These are phyloP conservation scores for Formicarius rufipectus DNA, from an alignment of 2,113 vertebrate species.

Conservation along the genomic window DNA sequence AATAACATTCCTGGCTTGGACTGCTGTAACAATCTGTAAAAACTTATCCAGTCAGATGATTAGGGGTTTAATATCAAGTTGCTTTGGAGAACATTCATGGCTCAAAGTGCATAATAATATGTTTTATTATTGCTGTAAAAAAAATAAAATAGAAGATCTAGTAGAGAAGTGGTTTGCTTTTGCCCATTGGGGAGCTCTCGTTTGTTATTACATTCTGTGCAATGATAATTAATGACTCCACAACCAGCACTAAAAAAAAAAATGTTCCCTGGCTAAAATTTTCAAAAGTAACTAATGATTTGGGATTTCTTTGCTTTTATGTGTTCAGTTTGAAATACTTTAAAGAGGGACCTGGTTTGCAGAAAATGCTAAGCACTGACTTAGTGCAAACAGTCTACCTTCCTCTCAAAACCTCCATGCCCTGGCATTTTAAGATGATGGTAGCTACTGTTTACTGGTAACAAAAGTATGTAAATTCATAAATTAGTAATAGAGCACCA, in stretches of 20 bases:
- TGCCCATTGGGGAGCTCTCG: slow-evolving; percentile 5
- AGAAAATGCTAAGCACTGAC: neutral
- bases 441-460: neutral
- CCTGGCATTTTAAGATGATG: neutral
- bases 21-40: slow-evolving; percentile 23
- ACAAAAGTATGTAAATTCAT: neutral
- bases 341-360: neutral
- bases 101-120: slow-evolving; percentile 7
- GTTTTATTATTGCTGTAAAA: slow-evolving; percentile 11
- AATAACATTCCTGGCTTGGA: slow-evolving; percentile 33
- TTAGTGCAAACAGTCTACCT: neutral
- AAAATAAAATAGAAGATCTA: neutral
- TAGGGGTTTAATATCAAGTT: slow-evolving; percentile 48
- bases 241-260: neutral
- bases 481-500: neutral
- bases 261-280: slow-evolving; percentile 25
- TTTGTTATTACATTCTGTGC: slow-evolving; percentile 26
- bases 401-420: neutral
- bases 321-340: neutral
- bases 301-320: neutral
- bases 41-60: slow-evolving; percentile 37
- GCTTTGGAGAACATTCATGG: slow-evolving; percentile 9
- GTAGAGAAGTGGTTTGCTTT: slow-evolving; percentile 11
- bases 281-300: neutral
- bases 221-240: slow-evolving; percentile 41